These are phyloP conservation scores for Selenia dentaria DNA, from an alignment of 2,888 invertebrate genomes.

Conservation along the genomic window DNA sequence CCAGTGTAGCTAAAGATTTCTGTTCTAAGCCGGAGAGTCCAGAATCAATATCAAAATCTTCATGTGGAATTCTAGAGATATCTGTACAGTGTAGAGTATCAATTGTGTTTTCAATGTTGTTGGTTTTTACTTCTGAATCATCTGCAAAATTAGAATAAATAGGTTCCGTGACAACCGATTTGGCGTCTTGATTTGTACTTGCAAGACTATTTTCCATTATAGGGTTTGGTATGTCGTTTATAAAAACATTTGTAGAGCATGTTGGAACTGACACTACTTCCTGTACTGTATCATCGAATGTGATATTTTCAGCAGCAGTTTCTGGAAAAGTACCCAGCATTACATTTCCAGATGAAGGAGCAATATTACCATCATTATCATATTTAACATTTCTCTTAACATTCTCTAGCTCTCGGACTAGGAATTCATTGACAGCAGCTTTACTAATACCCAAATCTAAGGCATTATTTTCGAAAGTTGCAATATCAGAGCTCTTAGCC, in stretches of 20 bases:
- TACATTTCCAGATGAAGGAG: not conserved
- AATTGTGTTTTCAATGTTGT: constrained; percentile 5
- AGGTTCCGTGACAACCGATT: constrained; percentile 43
- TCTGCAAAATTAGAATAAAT: constrained; percentile 59
- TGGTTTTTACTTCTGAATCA: not conserved
- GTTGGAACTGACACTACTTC: not conserved
- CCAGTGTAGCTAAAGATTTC: constrained; percentile 41
- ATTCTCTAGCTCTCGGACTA: constrained; percentile 70
- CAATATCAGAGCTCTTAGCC: constrained; percentile 65
- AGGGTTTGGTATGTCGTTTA: constrained; percentile 12
- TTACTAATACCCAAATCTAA: constrained; percentile 69
- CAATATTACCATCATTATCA: not conserved
- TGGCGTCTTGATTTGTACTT: constrained; percentile 1
- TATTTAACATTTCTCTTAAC: constrained; percentile 60
- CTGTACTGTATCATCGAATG: constrained; percentile 2
- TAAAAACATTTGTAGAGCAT: not conserved
- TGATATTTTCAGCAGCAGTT: not conserved
- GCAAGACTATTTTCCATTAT: constrained; percentile 10
- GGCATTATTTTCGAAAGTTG: constrained; percentile 72
- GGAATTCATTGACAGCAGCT: constrained; percentile 63
- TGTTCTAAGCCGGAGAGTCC: constrained; percentile 63
- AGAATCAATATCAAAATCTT: constrained; percentile 51
- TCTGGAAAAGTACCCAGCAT: not conserved
- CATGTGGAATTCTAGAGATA: constrained; percentile 34
- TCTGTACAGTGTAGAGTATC: constrained; percentile 32